These are phyloP conservation scores for Pangasius larnaudii DNA, from an alignment of 2,797 vertebrate species.

Conservation along the genomic window DNA sequence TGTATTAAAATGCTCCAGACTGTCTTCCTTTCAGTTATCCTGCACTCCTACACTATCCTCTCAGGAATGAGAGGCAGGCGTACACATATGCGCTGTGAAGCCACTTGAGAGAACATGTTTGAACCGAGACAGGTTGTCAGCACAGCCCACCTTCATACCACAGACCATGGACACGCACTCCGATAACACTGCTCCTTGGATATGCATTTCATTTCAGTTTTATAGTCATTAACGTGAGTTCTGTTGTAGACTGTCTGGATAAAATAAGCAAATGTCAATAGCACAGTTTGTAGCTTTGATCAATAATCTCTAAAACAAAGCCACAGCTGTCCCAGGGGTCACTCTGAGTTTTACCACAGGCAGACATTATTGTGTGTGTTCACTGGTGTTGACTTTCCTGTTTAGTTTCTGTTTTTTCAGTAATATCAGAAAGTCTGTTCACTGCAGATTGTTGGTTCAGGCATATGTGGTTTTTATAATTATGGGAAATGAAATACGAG, in stretches of 20 bases:
- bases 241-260: slow-evolving; percentile 1
- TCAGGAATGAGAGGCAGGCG: slow-evolving; percentile 35
- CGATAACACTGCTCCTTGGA: slow-evolving; percentile 18
- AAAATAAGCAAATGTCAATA: slow-evolving; percentile 8
- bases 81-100: slow-evolving; percentile 37
- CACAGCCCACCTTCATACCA: slow-evolving; percentile 32
- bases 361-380: neutral
- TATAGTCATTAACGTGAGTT: neutral
- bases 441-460: slow-evolving; percentile 7
- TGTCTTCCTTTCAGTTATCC: slow-evolving; percentile 25
- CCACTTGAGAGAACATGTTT: slow-evolving; percentile 47
- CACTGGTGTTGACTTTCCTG: neutral
- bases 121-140: slow-evolving; percentile 54
- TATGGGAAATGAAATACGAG: slow-evolving; percentile 14
- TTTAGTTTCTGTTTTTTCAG: neutral
- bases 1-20: slow-evolving; percentile 31
- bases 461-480: neutral
- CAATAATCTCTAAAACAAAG: slow-evolving; percentile 11
- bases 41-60: slow-evolving; percentile 29
- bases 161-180: slow-evolving; percentile 20
- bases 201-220: neutral
- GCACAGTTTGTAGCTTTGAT: slow-evolving; percentile 18
- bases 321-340: neutral
- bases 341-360: slow-evolving; percentile 7
- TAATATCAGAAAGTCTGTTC: slow-evolving; percentile 11